Percentiles rank a stretch among this genome's conserved stretches.
phyloP scores from a whole-genome alignment of 2,113 vertebrate genomes.

The Globicephala melas region DNA sequence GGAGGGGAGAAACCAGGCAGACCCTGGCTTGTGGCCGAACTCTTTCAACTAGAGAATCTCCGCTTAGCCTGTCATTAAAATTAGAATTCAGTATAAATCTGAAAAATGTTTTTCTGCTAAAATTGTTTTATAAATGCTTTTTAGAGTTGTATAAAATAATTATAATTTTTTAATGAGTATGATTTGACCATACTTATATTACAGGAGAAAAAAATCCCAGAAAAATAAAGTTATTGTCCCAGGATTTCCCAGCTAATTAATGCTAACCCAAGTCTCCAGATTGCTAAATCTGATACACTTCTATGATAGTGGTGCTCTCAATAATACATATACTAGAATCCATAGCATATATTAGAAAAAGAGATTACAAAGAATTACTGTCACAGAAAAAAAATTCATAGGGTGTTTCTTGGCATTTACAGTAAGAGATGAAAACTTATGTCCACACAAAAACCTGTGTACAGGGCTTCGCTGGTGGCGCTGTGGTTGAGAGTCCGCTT shows the following conservation, averaged over 20 bases:
- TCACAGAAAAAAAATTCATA: not conserved
- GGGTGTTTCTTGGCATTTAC: not conserved
- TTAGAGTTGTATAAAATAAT: not conserved
- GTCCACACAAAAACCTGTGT: not conserved
- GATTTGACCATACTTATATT: not conserved
- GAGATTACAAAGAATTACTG: not conserved
- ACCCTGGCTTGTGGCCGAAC: not conserved
- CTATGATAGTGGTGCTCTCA: not conserved
- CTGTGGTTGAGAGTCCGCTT: too few relatives aligned
- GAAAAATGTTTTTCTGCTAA: not conserved
- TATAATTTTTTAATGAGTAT: not conserved
- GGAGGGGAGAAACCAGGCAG: not conserved
- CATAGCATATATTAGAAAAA: not conserved
- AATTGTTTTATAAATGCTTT: not conserved
- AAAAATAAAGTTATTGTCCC: not conserved
- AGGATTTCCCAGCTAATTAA: not conserved
- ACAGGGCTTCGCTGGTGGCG: too few relatives aligned
- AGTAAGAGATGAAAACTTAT: not conserved
- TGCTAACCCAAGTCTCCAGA: not conserved
- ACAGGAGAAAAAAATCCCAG: not conserved
- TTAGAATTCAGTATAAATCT: not conserved
- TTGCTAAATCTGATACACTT: not conserved
- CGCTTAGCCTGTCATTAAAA: not conserved
- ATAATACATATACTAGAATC: not conserved
- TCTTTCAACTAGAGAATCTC: not conserved